A percentile compares a stretch with the other conserved stretches of the same genome.
These are phyloP conservation scores for Gephyroberyx darwinii DNA, from an alignment of 2,797 vertebrate genomes.

Conservation along the genomic window DNA sequence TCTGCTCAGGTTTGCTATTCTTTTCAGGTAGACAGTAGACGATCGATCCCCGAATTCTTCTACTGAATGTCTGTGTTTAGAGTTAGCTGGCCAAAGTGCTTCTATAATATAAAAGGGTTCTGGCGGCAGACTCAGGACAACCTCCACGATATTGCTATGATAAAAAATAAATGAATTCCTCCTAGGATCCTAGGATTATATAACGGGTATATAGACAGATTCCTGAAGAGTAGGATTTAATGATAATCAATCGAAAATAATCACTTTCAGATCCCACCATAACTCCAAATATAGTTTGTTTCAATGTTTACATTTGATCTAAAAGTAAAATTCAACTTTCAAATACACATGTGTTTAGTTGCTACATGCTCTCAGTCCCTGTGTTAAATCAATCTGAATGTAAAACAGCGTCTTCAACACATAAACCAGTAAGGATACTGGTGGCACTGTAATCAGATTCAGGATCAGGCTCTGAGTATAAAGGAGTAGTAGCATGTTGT, in stretches of 20 bases:
- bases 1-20: too few species aligned
- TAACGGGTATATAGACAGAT: too few species aligned
- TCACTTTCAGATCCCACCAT: not conserved
- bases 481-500: not conserved
- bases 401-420: conserved; percentile 6
- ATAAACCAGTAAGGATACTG: not conserved
- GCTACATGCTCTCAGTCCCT: too few species aligned
- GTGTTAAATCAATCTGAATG: conserved; percentile 7
- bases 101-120: not conserved
- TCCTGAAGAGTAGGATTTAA: too few species aligned
- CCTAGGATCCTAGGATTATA: not conserved
- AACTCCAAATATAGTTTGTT: not conserved
- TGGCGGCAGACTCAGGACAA: not conserved
- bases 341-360: too few species aligned
- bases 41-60: not conserved
- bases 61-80: not conserved
- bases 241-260: not conserved
- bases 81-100: not conserved
- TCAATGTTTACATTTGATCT: too few species aligned
- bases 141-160: not conserved
- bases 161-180: not conserved
- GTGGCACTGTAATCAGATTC: not conserved
- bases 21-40: not conserved
- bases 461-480: conserved; percentile 7
- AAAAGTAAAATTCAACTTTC: too few species aligned